Conservation (phyloP, 2,888 invertebrate genomes). For the Hermodice carunculata region DNA sequence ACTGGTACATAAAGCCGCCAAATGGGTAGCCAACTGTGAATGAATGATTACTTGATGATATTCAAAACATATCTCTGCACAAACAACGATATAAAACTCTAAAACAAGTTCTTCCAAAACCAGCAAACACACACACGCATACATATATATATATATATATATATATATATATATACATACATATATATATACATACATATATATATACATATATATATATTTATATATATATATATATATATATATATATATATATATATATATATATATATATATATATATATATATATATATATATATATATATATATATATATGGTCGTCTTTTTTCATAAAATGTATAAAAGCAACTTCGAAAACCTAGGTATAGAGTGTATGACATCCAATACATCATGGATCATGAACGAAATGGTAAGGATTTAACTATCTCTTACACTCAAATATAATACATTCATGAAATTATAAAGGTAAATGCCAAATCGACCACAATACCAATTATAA, state of each 20-base stretch:
- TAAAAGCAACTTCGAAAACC: too few species aligned
- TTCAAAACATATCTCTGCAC: too few species aligned
- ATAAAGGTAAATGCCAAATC: too few species aligned
- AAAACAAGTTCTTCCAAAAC: background rate
- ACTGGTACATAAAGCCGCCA: constrained; percentile 83
- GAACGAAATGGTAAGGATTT: too few species aligned
- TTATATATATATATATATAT: background rate
- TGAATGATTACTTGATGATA: too few species aligned
- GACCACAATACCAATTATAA: too few species aligned
- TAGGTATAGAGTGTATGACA: too few species aligned
- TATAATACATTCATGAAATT: too few species aligned
- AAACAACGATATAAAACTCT: too few species aligned
- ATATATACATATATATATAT: constrained; percentile 7
- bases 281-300: constrained; percentile 5
- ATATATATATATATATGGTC: background rate
- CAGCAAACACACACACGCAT: background rate
- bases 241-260: background rate
- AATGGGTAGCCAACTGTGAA: constrained; percentile 85
- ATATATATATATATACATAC: constrained; percentile 10
- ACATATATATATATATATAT: constrained; percentile 11
- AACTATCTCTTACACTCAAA: too few species aligned
- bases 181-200: constrained; percentile 5
- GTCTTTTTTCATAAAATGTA: background rate
- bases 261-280: constrained; percentile 5
- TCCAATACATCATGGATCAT: too few species aligned